phyloP scores from a whole-genome alignment of 2,888 invertebrate species.

The Tuberolachnus salignus region DNA sequence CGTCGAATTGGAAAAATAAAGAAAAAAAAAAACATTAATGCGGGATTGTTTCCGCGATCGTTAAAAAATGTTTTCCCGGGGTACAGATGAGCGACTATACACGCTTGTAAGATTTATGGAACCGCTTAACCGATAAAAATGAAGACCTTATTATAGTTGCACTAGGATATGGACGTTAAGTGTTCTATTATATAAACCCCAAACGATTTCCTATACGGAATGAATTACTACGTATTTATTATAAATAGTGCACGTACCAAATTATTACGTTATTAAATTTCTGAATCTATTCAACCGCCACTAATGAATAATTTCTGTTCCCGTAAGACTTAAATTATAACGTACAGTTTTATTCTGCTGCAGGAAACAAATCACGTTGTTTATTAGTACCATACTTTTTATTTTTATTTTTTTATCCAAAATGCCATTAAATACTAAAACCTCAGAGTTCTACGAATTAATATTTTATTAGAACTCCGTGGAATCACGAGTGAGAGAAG shows the following conservation, averaged over 20 bases:
- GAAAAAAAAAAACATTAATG: conserved; percentile 34
- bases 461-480: conserved; percentile 27
- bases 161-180: background rate
- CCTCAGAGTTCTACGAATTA: conserved; percentile 25
- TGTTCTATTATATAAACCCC: background rate
- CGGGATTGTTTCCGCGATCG: conserved; percentile 19
- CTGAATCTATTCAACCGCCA: too few species aligned
- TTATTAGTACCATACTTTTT: background rate
- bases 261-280: too few species aligned
- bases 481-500: conserved; percentile 13
- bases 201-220: background rate
- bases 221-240: background rate
- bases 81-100: background rate
- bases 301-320: too few species aligned
- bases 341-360: too few species aligned
- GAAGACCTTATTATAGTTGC: background rate
- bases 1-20: background rate
- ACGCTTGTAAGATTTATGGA: conserved; percentile 40
- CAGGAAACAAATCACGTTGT: background rate
- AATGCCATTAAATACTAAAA: conserved; percentile 10
- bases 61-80: conserved; percentile 20
- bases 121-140: conserved; percentile 26
- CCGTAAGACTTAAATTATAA: too few species aligned
- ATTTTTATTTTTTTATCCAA: conserved; percentile 8
- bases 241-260: background rate